Evolutionary conservation across 2,888 invertebrate genomes (phyloP).

Genomic region (Heteromyza rotundicornis): DNA sequence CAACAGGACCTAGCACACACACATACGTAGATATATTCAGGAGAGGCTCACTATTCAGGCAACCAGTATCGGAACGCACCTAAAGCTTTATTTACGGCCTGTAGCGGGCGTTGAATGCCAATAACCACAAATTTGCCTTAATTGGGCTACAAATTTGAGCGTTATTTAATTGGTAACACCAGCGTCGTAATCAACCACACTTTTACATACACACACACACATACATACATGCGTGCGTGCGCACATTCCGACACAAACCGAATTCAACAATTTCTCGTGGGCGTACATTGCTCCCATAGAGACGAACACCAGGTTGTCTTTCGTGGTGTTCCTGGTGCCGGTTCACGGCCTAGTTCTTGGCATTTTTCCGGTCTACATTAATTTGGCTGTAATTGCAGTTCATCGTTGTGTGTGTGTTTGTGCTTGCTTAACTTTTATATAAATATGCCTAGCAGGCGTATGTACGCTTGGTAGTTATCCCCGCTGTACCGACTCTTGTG

Average conservation of each 20-base stretch:
- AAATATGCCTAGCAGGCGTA: neutral
- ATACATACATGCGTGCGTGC: neutral
- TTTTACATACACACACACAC: conserved; percentile 21
- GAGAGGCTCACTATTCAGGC: no score
- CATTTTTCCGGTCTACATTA: conserved; percentile 19
- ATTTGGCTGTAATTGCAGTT: conserved; percentile 17
- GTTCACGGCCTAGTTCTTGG: no score
- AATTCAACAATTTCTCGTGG: conserved; percentile 24
- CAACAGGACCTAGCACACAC: neutral
- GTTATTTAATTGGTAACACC: conserved; percentile 54
- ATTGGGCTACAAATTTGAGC: conserved; percentile 53
- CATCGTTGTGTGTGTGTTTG: conserved; percentile 22
- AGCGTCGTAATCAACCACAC: conserved; percentile 51
- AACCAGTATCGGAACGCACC: neutral
- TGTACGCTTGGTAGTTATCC: neutral
- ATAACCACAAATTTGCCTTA: conserved; percentile 57
- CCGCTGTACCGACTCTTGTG: neutral
- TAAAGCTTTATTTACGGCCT: neutral
- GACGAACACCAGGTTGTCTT: no score
- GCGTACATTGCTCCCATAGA: no score
- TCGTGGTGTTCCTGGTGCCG: no score
- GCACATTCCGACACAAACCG: neutral
- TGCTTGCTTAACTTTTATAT: neutral
- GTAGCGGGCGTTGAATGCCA: conserved; percentile 40
- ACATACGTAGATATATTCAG: neutral